Conservation (phyloP, 2,888 invertebrate genomes). For the Pharmacophagus antenor region DNA sequence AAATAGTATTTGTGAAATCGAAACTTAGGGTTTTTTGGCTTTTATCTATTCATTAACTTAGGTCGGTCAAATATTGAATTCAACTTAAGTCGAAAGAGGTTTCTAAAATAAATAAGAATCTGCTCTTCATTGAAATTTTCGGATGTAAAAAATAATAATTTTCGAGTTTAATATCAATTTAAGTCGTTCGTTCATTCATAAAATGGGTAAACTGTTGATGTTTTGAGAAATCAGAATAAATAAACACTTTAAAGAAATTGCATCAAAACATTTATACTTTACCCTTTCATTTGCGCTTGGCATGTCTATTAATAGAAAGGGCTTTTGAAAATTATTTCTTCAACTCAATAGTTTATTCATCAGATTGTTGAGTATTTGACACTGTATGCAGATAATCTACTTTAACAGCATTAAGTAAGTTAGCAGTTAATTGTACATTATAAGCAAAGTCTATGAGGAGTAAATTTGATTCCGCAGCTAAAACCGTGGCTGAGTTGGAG, state of each 20-base stretch:
- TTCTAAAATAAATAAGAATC: not conserved
- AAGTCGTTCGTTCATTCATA: constrained; percentile 38
- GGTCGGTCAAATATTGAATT: not conserved
- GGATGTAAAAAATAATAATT: too few species aligned
- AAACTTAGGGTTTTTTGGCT: not conserved
- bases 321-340: constrained; percentile 60
- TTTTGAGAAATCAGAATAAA: constrained; percentile 59
- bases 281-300: constrained; percentile 77
- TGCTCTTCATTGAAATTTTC: too few species aligned
- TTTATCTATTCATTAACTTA: not conserved
- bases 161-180: constrained; percentile 5
- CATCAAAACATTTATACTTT: constrained; percentile 79
- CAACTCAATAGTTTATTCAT: constrained; percentile 85
- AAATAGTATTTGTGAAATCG: not conserved
- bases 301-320: constrained; percentile 70
- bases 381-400: constrained; percentile 11
- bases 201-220: constrained; percentile 81
- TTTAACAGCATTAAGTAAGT: constrained; percentile 12
- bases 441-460: constrained; percentile 43
- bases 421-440: constrained; percentile 7
- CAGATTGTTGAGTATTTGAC: constrained; percentile 74
- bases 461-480: constrained; percentile 85
- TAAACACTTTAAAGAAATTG: constrained; percentile 37
- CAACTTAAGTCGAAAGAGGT: not conserved
- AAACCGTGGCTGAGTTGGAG: constrained; percentile 94